Evolutionary conservation across 2,113 vertebrate genomes (phyloP).

Genomic region (Illadopsis cleaveri): DNA sequence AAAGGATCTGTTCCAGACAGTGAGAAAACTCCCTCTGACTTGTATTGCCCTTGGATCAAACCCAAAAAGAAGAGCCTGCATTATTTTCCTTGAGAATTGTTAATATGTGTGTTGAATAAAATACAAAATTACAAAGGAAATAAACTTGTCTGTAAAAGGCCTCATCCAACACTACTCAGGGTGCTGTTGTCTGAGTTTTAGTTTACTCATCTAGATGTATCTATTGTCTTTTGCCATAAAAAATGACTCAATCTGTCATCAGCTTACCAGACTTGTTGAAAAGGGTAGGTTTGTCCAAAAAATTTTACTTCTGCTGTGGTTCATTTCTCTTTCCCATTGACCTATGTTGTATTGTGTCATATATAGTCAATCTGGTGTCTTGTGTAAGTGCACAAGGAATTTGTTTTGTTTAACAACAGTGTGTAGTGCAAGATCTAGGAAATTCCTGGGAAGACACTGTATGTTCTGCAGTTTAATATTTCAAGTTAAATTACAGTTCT

Average conservation of each 20-base stretch:
- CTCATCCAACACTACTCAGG: neutral
- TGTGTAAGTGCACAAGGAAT: neutral
- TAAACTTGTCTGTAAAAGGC: neutral
- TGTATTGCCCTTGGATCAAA: neutral
- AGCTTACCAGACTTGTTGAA: neutral
- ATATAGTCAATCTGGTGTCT: neutral
- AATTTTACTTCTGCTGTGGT: neutral
- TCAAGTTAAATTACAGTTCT: neutral
- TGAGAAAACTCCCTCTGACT: neutral
- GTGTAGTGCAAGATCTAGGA: neutral
- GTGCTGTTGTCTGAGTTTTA: neutral
- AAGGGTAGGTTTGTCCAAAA: neutral
- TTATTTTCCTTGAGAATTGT: neutral
- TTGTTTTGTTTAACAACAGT: neutral
- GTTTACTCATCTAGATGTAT: neutral
- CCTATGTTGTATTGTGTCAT: neutral
- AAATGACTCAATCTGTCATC: neutral
- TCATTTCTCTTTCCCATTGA: neutral
- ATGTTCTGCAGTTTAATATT: neutral
- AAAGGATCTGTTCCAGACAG: neutral
- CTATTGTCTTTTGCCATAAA: neutral
- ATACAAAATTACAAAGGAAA: neutral
- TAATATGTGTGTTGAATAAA: neutral
- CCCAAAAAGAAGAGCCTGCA: neutral
- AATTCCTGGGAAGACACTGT: neutral